Evolutionary conservation across 30 jellyfish, hydroid and myxozoan genomes (phyloP), one percentile per base, ranked within the genome.

Genomic region (Sanderia malayensis): DNA sequence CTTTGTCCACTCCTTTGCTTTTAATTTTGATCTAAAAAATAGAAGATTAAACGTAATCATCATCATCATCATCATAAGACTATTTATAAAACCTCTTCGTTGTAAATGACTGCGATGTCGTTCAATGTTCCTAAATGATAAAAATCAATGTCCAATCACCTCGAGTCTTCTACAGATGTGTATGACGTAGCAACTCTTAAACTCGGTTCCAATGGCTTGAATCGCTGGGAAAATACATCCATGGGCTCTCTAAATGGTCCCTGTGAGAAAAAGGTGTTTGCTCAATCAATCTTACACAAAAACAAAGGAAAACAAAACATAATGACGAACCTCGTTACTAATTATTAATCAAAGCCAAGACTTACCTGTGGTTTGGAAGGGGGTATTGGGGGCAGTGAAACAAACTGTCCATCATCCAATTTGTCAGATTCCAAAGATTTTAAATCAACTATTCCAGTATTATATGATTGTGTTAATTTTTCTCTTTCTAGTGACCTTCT

Each of bases 241-340:
- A 57, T 76, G 1, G 98, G 96, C 30, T 83, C 83, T 67, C 98
- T 55, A 77, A 92, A 92, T 2, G 98, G 98, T 24, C 98, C 98
- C 98, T 92, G 31, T 41, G 55, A 34, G 13, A 46, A 70, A 46
- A 24, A 46, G n/a, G n/a, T n/a, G n/a, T n/a, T n/a, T n/a, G n/a
- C n/a, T n/a, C n/a, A n/a, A n/a, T n/a, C n/a, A n/a, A n/a, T n/a
- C n/a, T n/a, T n/a, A n/a, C n/a, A n/a, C n/a, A n/a, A n/a, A n/a
- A n/a, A n/a, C 52, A 37, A 37, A 37, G 52, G 13, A 37, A 13
- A 37, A 37, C 6, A 37, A 37, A n/a, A n/a, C n/a, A n/a, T n/a
- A n/a, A n/a, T n/a, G n/a, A n/a, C n/a, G n/a, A n/a, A n/a, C n/a
- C n/a, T n/a, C n/a, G n/a, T n/a, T n/a, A n/a, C n/a, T n/a, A n/a